Conservation (phyloP, 2,888 invertebrate genomes). For the Caenorhabditis zanzibari region DNA sequence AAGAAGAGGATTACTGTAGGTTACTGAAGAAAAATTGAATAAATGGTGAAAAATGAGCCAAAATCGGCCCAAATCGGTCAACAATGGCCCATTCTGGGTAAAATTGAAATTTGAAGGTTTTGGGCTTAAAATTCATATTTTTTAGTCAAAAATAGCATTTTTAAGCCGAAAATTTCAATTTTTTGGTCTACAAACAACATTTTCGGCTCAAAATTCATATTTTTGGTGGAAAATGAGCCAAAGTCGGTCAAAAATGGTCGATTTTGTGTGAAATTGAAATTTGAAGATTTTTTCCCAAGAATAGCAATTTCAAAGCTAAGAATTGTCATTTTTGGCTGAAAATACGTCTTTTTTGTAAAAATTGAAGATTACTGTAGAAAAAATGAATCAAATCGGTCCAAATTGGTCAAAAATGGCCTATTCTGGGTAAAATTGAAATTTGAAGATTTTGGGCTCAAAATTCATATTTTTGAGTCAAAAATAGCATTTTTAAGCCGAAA, state of each 20-base stretch:
- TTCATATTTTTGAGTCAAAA: background rate
- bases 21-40: background rate
- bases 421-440: background rate
- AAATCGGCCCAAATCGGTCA: too few relatives aligned
- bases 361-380: background rate
- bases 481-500: background rate
- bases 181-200: too few relatives aligned
- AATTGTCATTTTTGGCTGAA: background rate
- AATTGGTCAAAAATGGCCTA: background rate
- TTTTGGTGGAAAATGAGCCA: too few relatives aligned
- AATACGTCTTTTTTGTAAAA: too few relatives aligned
- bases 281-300: too few relatives aligned
- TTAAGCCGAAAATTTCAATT: background rate
- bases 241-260: background rate
- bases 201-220: too few relatives aligned
- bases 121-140: background rate
- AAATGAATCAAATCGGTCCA: background rate
- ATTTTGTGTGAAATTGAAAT: too few relatives aligned
- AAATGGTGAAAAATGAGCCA: background rate
- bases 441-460: background rate
- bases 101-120: background rate
- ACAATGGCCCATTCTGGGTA: background rate
- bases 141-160: background rate
- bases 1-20: background rate
- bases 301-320: too few relatives aligned